These are phyloP conservation scores for Epinephelus lanceolatus DNA, from an alignment of 2,113 vertebrate species.

Conservation along the genomic window DNA sequence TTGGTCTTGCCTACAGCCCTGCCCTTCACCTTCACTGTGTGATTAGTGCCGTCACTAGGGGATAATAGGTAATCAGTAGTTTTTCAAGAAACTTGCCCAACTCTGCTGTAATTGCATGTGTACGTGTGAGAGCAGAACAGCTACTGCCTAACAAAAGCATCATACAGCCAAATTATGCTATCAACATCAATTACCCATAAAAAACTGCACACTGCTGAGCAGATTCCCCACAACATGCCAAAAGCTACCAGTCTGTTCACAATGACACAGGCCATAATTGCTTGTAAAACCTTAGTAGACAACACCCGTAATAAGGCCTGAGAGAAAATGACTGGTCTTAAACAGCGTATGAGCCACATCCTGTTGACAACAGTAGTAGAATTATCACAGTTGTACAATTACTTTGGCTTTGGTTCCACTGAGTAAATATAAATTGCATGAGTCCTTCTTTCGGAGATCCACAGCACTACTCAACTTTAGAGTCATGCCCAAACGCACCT, in stretches of 20 bases:
- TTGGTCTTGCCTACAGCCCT: too few species aligned
- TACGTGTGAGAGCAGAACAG: conserved; percentile 6
- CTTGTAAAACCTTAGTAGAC: conserved; percentile 21
- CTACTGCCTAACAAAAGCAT: background rate
- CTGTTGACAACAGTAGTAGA: background rate
- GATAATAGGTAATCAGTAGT: background rate
- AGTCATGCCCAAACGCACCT: conserved; percentile 19
- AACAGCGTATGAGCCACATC: background rate
- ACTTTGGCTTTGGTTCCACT: conserved; percentile 9
- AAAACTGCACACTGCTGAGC: conserved; percentile 23
- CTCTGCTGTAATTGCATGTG: background rate
- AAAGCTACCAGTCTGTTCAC: conserved; percentile 33
- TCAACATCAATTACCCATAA: conserved; percentile 25
- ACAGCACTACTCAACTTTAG: conserved; percentile 3
- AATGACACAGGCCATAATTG: conserved; percentile 33
- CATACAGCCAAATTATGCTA: conserved; percentile 38
- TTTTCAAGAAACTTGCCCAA: background rate
- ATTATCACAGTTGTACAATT: background rate
- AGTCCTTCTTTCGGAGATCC: background rate
- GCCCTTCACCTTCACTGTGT: background rate
- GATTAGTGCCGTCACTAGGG: background rate
- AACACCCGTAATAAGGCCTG: conserved; percentile 17
- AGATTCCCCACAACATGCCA: conserved; percentile 27
- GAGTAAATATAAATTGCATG: conserved; percentile 17
- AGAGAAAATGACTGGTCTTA: background rate